Evolutionary conservation across 2,888 invertebrate species (phyloP), one percentile per base, ranked within the genome.

Genomic region (Synergus japonicus): DNA sequence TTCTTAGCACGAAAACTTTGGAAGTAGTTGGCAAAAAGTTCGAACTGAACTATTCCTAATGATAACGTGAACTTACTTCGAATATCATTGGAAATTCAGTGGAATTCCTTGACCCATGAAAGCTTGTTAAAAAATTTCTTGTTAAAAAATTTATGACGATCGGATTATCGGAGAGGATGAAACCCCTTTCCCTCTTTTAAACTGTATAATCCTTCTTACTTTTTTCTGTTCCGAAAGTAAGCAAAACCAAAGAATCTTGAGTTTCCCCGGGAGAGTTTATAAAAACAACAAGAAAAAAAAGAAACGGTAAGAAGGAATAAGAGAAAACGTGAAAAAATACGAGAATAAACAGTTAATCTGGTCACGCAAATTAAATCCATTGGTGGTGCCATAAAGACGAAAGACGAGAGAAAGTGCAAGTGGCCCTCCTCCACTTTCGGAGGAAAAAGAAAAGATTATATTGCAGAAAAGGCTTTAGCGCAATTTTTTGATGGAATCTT

Each of bases 401-500:
- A 73, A 54, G 15, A n/a, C 9, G 15, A 46, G 78, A 58, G 15
- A 58, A 49, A 58, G 54, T 37, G 49, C 46, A 69, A 77, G 43
- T 43, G 43, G 65, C 80, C 43, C 54, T 64, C 63, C 12, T 64
- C 41, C 67, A 58, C 65, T 76, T 79, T 65, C 37, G 3, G 7
- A 76, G 78, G 37, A 85, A 81, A 81, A 49, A 73, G 29, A 29
- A 78, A 76, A 83, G 85, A 84, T 83, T 85, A 82, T 44, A 82
- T 15, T 29, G 2, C 22, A 15, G 54, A 4, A 83, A 85, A 85
- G 84, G 85, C 78, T 84, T 83, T 22, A 82, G 63, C 76, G 54
- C 58, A 58, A 77, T 81, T 85, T 85, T 84, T 85, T 84, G 80
- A 81, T 81, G 77, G 63, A 73, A 46, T 78, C 54, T 82, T 80